Conservation (phyloP, 2,888 invertebrate species). For the Stramonita haemastoma region DNA sequence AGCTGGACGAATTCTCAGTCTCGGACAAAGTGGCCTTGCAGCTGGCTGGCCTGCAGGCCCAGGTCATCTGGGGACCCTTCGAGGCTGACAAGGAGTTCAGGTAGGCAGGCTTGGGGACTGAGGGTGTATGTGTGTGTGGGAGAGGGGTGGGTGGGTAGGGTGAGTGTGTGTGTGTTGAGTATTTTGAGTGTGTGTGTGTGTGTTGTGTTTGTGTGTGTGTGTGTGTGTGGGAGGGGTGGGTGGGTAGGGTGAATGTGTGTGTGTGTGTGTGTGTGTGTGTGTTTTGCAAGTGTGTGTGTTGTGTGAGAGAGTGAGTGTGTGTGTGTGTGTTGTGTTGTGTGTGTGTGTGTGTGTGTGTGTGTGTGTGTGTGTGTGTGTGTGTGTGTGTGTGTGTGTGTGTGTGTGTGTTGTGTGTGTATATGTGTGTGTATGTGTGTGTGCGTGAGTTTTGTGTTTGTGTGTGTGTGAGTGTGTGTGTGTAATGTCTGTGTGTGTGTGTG, state of each 20-base stretch:
- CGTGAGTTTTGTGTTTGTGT: no score
- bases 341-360: neutral
- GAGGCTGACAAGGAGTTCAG: constrained; percentile 70
- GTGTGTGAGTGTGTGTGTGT: no score
- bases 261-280: no score
- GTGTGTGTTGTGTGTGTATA: constrained; percentile 2
- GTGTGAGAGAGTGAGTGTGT: no score
- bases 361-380: neutral
- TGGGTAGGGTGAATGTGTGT: neutral
- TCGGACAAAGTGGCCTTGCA: constrained; percentile 96
- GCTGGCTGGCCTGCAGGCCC: constrained; percentile 94
- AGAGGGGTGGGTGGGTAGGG: no score
- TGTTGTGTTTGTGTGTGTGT: neutral
- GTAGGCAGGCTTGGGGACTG: constrained; percentile 41
- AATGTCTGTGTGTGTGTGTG: no score
- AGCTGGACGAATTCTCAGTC: constrained; percentile 96
- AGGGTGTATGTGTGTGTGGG: neutral
- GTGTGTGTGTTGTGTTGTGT: neutral
- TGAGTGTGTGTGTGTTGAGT: neutral
- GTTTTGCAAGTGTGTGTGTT: no score
- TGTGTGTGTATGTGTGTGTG: neutral
- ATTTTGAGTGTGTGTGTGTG: neutral
- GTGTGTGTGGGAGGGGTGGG: neutral
- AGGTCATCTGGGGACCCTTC: constrained; percentile 91
- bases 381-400: neutral